Evolutionary conservation across 2,113 vertebrate species (phyloP).

Genomic region (Axis porcinus): DNA sequence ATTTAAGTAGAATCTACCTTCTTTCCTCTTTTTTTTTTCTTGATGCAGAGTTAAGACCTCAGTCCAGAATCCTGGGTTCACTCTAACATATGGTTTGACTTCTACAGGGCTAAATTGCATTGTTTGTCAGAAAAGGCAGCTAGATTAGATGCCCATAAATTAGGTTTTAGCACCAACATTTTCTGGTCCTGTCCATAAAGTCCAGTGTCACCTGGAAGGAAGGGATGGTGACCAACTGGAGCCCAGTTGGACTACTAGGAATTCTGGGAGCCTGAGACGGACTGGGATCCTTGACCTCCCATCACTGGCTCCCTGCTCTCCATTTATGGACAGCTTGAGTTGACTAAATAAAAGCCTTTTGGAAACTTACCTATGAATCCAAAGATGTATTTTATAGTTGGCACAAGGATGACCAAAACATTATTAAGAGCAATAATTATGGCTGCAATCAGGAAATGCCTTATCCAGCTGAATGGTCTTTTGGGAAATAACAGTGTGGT

Average conservation of each 20-base stretch:
- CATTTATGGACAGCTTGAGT: neutral
- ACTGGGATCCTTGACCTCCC: neutral
- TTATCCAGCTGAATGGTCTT: constrained; percentile 93
- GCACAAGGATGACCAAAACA: constrained; percentile 95
- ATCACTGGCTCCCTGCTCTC: neutral
- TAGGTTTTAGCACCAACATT: neutral
- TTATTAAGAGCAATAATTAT: constrained; percentile 90
- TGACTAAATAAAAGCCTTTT: constrained; percentile 31
- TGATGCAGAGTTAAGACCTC: neutral
- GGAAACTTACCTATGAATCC: constrained; percentile 94
- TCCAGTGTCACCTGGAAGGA: neutral
- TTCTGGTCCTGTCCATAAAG: neutral
- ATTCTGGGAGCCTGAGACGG: neutral
- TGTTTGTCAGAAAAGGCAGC: neutral
- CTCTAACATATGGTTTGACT: neutral
- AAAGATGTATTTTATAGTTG: constrained; percentile 97
- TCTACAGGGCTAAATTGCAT: neutral
- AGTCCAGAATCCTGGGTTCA: neutral
- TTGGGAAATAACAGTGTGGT: constrained; percentile 88
- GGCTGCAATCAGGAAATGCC: constrained; percentile 90
- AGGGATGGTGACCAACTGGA: neutral
- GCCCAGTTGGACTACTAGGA: neutral
- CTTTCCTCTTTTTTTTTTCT: neutral
- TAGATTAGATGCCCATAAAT: neutral
- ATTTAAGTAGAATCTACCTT: neutral